Percentiles rank a stretch among this genome's conserved stretches.
Evolutionary conservation across 2,888 invertebrate species (phyloP).

Genomic region (Acanthoscelides obtectus): DNA sequence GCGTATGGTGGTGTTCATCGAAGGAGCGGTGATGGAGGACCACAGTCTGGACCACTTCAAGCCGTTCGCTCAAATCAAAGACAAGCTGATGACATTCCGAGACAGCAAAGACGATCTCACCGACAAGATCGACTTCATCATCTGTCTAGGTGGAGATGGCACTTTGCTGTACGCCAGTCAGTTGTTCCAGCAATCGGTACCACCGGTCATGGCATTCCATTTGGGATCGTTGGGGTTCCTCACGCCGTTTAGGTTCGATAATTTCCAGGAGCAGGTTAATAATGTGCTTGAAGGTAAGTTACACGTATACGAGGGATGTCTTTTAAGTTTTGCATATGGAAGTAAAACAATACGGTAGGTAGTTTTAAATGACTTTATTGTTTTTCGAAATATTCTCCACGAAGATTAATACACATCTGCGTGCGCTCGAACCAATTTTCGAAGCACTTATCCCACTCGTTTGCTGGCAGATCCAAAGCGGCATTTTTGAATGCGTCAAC

Average conservation of each 20-base stretch:
- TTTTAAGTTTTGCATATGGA: too few species aligned
- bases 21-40: slow-evolving; percentile 86
- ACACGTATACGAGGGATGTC: too few species aligned
- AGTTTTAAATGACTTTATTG: too few species aligned
- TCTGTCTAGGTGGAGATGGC: slow-evolving; percentile 94
- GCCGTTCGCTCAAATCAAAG: slow-evolving; percentile 71
- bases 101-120: slow-evolving; percentile 93
- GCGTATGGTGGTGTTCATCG: slow-evolving; percentile 93
- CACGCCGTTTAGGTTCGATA: slow-evolving; percentile 92
- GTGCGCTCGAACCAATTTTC: too few species aligned
- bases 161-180: slow-evolving; percentile 92
- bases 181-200: slow-evolving; percentile 92
- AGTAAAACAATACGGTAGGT: too few species aligned
- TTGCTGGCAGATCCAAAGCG: too few species aligned
- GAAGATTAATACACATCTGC: too few species aligned
- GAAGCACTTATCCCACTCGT: too few species aligned
- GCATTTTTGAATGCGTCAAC: too few species aligned
- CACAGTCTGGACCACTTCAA: slow-evolving; percentile 68
- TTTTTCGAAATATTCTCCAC: too few species aligned
- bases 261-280: slow-evolving; percentile 90
- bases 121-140: slow-evolving; percentile 94
- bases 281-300: slow-evolving; percentile 82
- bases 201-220: slow-evolving; percentile 98
- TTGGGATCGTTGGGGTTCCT: slow-evolving; percentile 93
- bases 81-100: slow-evolving; percentile 79